Evolutionary conservation across 2,888 invertebrate genomes (phyloP).

Genomic region (Polietes domitor): DNA sequence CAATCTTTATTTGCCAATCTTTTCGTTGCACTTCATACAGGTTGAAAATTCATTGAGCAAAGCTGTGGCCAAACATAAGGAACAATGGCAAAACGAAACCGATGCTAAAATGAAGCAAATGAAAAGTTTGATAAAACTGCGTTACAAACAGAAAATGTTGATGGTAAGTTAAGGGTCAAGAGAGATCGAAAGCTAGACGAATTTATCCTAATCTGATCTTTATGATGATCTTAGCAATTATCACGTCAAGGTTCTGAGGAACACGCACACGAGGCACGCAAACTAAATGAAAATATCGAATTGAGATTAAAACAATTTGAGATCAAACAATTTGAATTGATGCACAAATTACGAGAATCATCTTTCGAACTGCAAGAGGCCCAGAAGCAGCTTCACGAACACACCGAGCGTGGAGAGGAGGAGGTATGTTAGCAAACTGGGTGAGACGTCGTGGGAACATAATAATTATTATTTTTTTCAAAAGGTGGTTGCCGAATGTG

Average conservation of each 20-base stretch:
- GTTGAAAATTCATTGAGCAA: conserved; percentile 76
- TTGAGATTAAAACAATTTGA: conserved; percentile 75
- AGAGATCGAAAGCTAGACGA: background rate
- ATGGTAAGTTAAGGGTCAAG: conserved; percentile 72
- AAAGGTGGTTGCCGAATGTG: conserved; percentile 4
- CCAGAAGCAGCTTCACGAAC: conserved; percentile 10
- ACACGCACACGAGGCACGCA: conserved; percentile 67
- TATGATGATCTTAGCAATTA: conserved; percentile 68
- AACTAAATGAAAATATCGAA: conserved; percentile 74
- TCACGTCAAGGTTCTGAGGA: conserved; percentile 57
- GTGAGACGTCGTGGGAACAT: background rate
- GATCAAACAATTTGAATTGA: conserved; percentile 72
- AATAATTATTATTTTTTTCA: background rate
- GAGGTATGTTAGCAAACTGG: conserved; percentile 24
- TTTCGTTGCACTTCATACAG: conserved; percentile 59
- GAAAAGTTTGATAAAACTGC: conserved; percentile 74
- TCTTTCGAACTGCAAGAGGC: conserved; percentile 52
- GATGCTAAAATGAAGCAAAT: conserved; percentile 76
- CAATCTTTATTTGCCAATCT: background rate
- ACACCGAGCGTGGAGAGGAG: background rate
- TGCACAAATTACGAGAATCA: conserved; percentile 72
- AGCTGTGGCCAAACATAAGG: conserved; percentile 75
- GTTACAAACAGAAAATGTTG: conserved; percentile 75
- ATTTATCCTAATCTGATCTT: too few relatives aligned
- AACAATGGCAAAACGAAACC: conserved; percentile 72